phyloP scores from a whole-genome alignment of 2,113 vertebrate species.

The Columba livia region DNA sequence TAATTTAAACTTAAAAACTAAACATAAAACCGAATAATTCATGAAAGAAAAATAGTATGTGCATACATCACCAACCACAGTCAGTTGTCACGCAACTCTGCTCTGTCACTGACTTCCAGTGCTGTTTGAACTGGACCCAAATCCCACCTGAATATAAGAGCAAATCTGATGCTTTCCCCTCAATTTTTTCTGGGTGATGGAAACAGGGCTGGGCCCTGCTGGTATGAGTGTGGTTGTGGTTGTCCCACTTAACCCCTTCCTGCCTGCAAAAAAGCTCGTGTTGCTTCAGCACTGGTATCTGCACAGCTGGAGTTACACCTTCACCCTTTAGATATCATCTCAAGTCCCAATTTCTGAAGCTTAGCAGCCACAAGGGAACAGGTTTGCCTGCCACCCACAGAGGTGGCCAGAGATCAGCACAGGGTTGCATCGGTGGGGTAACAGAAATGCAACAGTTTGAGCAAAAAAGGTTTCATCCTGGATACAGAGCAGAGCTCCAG shows the following conservation, averaged over 20 bases:
- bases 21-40: not conserved
- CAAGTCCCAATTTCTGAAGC: not conserved
- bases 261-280: not conserved
- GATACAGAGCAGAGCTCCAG: not conserved
- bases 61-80: not conserved
- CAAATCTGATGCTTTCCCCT: not conserved
- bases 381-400: not conserved
- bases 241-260: not conserved
- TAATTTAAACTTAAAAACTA: not conserved
- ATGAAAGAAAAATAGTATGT: not conserved
- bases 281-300: not conserved
- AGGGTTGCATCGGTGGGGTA: not conserved
- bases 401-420: not conserved
- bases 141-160: not conserved
- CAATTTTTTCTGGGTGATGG: not conserved
- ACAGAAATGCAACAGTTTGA: not conserved
- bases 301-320: not conserved
- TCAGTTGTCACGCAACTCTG: not conserved
- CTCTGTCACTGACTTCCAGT: not conserved
- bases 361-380: not conserved
- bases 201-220: fast-evolving
- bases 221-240: not conserved
- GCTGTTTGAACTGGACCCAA: not conserved
- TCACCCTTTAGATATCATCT: not conserved
- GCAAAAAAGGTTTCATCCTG: not conserved